Evolutionary conservation across 2,797 vertebrate species (phyloP).

Genomic region (Helostoma temminkii): DNA sequence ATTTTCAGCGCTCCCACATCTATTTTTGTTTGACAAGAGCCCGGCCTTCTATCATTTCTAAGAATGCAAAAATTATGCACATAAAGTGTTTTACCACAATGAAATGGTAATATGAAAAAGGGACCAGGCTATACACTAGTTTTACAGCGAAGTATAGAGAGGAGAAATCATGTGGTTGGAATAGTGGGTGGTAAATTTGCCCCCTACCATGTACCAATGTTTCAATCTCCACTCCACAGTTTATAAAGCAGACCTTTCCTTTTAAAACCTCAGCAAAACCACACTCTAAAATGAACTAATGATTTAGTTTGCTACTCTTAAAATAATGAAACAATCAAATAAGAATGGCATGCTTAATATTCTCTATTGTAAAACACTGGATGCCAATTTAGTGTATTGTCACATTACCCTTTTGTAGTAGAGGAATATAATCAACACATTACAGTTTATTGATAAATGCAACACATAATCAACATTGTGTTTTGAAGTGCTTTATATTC

Average conservation of each 20-base stretch:
- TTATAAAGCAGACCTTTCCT: not conserved
- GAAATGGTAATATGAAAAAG: not conserved
- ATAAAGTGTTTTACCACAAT: not conserved
- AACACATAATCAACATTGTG: not conserved
- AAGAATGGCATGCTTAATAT: not conserved
- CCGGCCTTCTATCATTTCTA: slow-evolving; percentile 13
- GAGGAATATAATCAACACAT: slow-evolving; percentile 12
- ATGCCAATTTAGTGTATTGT: slow-evolving; percentile 5
- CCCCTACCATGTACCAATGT: not conserved
- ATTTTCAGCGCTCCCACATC: slow-evolving; percentile 49
- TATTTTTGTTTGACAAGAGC: slow-evolving; percentile 45
- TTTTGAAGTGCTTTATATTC: not conserved
- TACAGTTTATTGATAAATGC: not conserved
- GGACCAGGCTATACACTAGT: not conserved
- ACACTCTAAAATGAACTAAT: not conserved
- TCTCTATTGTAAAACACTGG: not conserved
- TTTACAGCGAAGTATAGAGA: not conserved
- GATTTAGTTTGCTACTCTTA: not conserved
- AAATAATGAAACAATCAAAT: not conserved
- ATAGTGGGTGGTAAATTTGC: slow-evolving; percentile 1
- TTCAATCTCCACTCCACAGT: not conserved
- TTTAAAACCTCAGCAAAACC: not conserved
- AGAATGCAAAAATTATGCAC: slow-evolving; percentile 17
- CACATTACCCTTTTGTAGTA: not conserved
- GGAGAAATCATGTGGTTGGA: not conserved